Conservation (phyloP, 2,797 vertebrate species). For the Hozukius guyotensis region DNA sequence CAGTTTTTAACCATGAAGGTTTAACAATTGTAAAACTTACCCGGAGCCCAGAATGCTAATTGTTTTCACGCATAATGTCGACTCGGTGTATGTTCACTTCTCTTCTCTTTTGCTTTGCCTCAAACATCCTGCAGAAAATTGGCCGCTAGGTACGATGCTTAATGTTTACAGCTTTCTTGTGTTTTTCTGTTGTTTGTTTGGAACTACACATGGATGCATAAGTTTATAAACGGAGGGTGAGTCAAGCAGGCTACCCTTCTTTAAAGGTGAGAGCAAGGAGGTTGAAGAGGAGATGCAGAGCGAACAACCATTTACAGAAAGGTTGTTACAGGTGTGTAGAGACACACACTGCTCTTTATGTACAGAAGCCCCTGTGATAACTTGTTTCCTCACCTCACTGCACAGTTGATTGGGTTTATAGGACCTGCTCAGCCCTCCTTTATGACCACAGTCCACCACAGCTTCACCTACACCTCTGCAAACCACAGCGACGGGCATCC, state of each 20-base stretch:
- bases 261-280: not conserved
- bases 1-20: not conserved
- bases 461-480: conserved; percentile 24
- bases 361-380: conserved; percentile 48
- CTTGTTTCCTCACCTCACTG: conserved; percentile 45
- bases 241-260: not conserved
- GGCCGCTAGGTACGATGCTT: not conserved
- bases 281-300: not conserved
- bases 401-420: conserved; percentile 19
- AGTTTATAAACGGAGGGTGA: not conserved
- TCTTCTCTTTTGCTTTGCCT: not conserved
- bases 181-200: not conserved
- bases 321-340: conserved; percentile 44
- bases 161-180: not conserved
- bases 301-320: conserved; percentile 23
- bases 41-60: not conserved
- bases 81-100: not conserved
- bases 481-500: not conserved
- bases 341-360: not conserved
- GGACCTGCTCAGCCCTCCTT: conserved; percentile 4
- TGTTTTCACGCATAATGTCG: not conserved
- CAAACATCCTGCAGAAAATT: not conserved
- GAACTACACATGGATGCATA: not conserved
- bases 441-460: not conserved
- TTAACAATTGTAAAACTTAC: not conserved